Evolutionary conservation across 2,113 vertebrate genomes (phyloP).

Genomic region (Tetrao urogallus): DNA sequence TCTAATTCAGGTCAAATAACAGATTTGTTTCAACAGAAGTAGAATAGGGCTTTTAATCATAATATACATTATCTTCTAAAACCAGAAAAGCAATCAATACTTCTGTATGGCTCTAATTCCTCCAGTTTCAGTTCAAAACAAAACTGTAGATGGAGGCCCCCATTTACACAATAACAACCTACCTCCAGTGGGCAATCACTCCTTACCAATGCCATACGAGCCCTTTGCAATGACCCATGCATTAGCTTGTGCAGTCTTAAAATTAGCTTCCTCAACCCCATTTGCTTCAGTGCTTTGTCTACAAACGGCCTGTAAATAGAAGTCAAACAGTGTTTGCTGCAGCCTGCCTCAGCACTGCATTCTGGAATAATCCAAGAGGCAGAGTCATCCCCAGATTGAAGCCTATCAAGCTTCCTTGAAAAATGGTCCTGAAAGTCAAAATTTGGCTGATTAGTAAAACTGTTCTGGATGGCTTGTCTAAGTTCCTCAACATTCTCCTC

Average conservation of each 20-base stretch:
- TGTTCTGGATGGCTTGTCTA: conserved; percentile 58
- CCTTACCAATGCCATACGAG: conserved; percentile 88
- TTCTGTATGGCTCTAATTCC: not conserved
- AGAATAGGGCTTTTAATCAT: not conserved
- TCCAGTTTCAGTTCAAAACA: not conserved
- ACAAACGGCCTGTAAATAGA: conserved; percentile 98
- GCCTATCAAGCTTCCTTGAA: conserved; percentile 79
- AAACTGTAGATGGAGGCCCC: not conserved
- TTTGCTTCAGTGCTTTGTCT: conserved; percentile 99
- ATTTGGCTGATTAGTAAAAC: conserved; percentile 67
- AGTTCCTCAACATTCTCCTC: conserved; percentile 37
- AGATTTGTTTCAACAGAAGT: not conserved
- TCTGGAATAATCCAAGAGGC: conserved; percentile 76
- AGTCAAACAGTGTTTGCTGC: conserved; percentile 86
- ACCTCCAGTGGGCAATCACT: conserved; percentile 89
- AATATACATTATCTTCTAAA: not conserved
- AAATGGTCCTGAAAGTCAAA: conserved; percentile 72
- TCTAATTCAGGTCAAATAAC: not conserved
- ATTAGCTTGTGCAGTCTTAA: conserved; percentile 97
- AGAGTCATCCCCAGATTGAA: conserved; percentile 88
- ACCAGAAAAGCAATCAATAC: not conserved
- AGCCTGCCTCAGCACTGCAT: conserved; percentile 64
- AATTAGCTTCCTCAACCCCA: conserved; percentile 97
- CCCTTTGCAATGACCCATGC: conserved; percentile 95
- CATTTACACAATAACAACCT: conserved; percentile 43